Conservation (phyloP, 2,888 invertebrate species). For the Phortica okadai region DNA sequence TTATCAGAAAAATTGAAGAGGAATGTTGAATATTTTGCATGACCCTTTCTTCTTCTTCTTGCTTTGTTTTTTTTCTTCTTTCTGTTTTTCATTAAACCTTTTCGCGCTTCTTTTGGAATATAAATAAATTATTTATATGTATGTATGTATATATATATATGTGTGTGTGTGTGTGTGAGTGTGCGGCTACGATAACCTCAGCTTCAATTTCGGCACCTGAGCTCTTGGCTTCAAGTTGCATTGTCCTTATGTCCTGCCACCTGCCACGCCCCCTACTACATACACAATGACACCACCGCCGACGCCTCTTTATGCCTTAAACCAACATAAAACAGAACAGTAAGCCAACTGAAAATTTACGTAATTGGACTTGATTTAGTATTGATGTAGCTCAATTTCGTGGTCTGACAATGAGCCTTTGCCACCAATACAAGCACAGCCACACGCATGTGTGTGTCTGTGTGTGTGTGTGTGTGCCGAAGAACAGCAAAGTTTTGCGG, state of each 20-base stretch:
- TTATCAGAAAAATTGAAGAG: no score
- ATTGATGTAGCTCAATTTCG: constrained; percentile 38
- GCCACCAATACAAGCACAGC: constrained; percentile 27
- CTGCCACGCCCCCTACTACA: neutral
- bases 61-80: constrained; percentile 16
- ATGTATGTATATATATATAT: neutral
- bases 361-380: constrained; percentile 54
- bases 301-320: constrained; percentile 10
- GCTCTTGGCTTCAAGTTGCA: no score
- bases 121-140: constrained; percentile 15
- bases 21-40: neutral
- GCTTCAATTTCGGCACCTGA: neutral
- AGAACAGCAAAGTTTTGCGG: no score
- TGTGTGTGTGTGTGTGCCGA: no score
- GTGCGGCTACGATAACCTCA: constrained; percentile 6
- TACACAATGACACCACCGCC: no score
- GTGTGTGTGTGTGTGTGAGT: neutral
- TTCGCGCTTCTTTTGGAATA: neutral
- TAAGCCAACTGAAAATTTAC: constrained; percentile 52
- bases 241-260: neutral
- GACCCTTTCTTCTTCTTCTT: neutral
- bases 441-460: no score
- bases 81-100: constrained; percentile 23
- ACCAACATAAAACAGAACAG: constrained; percentile 39
- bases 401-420: constrained; percentile 42